A percentile compares a stretch with the other conserved stretches of the same genome.
Evolutionary conservation across 2,797 vertebrate genomes (phyloP).

Genomic region (Chanos chanos): DNA sequence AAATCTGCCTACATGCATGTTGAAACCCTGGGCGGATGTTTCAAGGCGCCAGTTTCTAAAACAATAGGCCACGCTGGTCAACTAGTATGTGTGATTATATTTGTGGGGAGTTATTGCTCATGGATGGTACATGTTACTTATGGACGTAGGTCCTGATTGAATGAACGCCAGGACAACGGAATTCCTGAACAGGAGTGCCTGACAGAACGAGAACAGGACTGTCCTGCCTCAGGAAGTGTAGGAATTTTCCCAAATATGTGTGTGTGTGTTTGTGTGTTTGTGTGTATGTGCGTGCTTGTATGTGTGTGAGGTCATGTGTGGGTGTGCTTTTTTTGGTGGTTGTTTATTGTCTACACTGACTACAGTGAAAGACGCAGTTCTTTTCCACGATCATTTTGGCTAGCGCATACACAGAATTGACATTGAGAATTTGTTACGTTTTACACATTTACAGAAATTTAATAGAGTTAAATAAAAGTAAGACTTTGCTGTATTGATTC

Average conservation of each 20-base stretch:
- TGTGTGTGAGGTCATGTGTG: background rate
- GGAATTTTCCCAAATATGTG: slow-evolving; percentile 9
- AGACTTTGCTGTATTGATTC: no score
- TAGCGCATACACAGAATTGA: no score
- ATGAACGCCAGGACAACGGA: background rate
- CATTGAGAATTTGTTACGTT: no score
- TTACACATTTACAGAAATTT: no score
- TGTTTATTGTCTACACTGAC: no score
- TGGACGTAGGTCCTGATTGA: background rate
- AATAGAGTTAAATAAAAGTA: no score
- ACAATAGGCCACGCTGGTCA: background rate
- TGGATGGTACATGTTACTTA: background rate
- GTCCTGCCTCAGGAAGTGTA: background rate
- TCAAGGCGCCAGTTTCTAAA: background rate
- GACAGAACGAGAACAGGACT: slow-evolving; percentile 8
- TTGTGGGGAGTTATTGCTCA: no score
- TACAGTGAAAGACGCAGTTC: no score
- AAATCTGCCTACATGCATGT: slow-evolving; percentile 11
- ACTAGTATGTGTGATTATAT: slow-evolving; percentile 3
- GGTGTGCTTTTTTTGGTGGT: background rate
- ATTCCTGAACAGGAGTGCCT: slow-evolving; percentile 7
- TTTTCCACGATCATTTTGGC: no score
- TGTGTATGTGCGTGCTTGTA: background rate
- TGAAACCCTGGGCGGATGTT: slow-evolving; percentile 2
- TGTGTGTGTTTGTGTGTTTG: background rate